Percentiles rank a stretch among this genome's conserved stretches.
Conservation (phyloP, 23 tunicate species). For the Clavelina lepadiformis region DNA sequence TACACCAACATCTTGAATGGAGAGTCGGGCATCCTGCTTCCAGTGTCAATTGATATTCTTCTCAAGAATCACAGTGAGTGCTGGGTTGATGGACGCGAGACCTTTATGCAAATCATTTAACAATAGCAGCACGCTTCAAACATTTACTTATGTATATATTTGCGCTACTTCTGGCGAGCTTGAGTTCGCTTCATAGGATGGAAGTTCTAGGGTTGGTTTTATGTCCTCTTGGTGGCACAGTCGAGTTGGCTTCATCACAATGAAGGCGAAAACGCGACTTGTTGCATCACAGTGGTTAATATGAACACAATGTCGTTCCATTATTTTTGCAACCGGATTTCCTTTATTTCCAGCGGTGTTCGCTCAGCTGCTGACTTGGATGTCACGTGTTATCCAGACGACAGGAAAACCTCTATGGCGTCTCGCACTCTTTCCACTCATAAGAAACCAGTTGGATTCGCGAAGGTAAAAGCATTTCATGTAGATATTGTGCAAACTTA, state of each 20-base stretch:
- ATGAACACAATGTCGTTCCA: no score
- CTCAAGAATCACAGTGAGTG: conserved; percentile 39
- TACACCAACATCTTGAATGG: conserved; percentile 60
- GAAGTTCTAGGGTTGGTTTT: neutral
- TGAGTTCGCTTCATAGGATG: no score
- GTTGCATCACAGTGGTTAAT: no score
- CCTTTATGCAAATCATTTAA: no score
- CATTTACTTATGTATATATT: no score
- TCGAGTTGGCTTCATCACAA: no score
- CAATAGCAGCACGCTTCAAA: no score
- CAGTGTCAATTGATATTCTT: conserved; percentile 44
- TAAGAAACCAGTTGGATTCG: neutral
- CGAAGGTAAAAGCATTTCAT: no score
- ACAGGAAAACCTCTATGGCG: conserved; percentile 7
- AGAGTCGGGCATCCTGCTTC: conserved; percentile 66
- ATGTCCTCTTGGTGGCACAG: neutral
- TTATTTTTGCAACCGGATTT: no score
- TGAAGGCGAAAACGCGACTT: no score
- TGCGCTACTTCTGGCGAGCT: no score
- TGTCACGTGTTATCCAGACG: neutral
- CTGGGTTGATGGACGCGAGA: no score
- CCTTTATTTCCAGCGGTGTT: conserved; percentile 10
- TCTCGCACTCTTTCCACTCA: conserved; percentile 8
- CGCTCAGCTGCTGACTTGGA: conserved; percentile 11
- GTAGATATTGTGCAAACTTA: neutral